Evolutionary conservation across 1,140 invertebrate species (phyloP).

Genomic region (Tribolium castaneum): DNA sequence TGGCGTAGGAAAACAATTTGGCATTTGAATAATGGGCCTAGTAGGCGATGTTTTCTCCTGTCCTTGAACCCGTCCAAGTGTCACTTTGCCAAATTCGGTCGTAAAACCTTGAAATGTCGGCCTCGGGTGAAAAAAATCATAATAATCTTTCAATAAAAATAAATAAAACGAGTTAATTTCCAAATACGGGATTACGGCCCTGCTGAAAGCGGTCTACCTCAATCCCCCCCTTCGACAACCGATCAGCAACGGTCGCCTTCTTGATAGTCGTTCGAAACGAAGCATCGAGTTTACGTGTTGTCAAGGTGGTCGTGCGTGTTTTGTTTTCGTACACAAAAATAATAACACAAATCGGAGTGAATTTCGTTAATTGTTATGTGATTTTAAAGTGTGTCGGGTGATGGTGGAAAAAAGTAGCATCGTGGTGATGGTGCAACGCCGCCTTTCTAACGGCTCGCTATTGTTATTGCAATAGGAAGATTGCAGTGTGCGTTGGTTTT

Average conservation of each 20-base stretch:
- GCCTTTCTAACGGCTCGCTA: slow-evolving; percentile 7
- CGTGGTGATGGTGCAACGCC: slow-evolving; percentile 5
- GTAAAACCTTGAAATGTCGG: neutral
- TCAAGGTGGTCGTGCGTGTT: slow-evolving; percentile 32
- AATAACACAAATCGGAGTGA: no score
- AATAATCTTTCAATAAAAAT: neutral
- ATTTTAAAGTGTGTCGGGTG: neutral
- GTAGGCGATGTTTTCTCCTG: neutral
- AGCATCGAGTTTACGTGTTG: slow-evolving; percentile 19
- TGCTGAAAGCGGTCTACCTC: slow-evolving; percentile 19
- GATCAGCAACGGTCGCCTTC: slow-evolving; percentile 21
- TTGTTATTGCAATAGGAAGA: slow-evolving; percentile 6
- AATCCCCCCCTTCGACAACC: slow-evolving; percentile 4
- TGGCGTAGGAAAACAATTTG: neutral
- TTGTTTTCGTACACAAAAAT: neutral
- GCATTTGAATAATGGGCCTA: neutral
- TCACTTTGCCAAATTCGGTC: neutral
- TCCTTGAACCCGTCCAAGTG: neutral
- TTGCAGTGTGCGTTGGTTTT: slow-evolving; percentile 7
- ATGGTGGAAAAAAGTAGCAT: neutral
- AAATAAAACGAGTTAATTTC: slow-evolving; percentile 1
- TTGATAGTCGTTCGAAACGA: slow-evolving; percentile 27
- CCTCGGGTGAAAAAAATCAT: neutral
- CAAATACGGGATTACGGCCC: slow-evolving; percentile 28
- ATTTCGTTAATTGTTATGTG: no score